Conservation (phyloP, 2,797 vertebrate genomes). For the Thamnophis elegans region DNA sequence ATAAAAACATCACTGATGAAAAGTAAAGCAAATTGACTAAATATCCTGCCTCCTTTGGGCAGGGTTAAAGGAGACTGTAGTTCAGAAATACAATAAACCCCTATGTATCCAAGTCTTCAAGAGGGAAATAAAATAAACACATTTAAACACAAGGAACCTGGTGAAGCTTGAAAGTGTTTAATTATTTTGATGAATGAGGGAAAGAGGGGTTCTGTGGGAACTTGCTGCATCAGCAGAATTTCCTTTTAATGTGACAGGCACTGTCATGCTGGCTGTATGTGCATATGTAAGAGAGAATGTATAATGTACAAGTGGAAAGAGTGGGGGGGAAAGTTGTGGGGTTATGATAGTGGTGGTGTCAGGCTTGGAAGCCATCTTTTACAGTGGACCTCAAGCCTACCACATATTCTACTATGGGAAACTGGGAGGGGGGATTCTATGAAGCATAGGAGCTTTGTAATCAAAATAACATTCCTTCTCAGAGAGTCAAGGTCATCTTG, state of each 20-base stretch:
- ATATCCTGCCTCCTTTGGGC: background rate
- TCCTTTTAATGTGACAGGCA: background rate
- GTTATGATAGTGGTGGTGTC: background rate
- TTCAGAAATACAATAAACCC: slow-evolving; percentile 5
- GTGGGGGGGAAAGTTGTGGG: background rate
- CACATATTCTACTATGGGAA: too few species aligned
- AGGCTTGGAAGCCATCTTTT: too few species aligned
- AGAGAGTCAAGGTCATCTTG: too few species aligned
- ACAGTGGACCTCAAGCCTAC: too few species aligned
- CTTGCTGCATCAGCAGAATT: background rate
- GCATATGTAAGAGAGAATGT: background rate
- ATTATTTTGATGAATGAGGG: background rate
- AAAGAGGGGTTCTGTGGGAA: background rate
- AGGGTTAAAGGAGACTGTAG: slow-evolving; percentile 2
- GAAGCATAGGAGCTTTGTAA: too few species aligned
- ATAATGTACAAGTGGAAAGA: background rate
- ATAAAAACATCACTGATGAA: background rate
- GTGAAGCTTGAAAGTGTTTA: slow-evolving; percentile 7
- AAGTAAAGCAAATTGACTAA: slow-evolving; percentile 8
- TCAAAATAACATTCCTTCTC: too few species aligned
- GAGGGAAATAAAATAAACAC: background rate
- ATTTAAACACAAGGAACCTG: background rate
- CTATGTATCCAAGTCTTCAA: background rate
- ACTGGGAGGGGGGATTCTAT: too few species aligned
- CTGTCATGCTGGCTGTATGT: background rate